Evolutionary conservation across 1,140 invertebrate genomes (phyloP).

Genomic region (Pseudoatta argentina): DNA sequence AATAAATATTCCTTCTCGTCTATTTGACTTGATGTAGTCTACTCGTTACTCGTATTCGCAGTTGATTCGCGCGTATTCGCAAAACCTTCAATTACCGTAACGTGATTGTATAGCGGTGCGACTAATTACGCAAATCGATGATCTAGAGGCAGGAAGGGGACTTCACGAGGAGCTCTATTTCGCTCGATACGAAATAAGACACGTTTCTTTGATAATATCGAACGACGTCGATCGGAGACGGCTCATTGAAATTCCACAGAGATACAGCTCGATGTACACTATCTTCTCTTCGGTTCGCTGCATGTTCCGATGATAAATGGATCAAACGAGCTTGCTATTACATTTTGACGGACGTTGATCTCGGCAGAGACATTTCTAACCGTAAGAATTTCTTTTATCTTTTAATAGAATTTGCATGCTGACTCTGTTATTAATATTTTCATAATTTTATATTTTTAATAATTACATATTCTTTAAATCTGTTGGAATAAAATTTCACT

Average conservation of each 20-base stretch:
- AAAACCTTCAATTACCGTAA: conserved; percentile 43
- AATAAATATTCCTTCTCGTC: neutral
- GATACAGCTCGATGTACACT: conserved; percentile 51
- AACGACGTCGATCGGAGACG: conserved; percentile 24
- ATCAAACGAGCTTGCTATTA: conserved; percentile 62
- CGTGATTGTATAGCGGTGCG: conserved; percentile 39
- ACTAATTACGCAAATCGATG: conserved; percentile 51
- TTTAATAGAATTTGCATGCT: neutral
- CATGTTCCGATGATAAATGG: conserved; percentile 56
- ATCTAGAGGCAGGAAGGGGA: neutral
- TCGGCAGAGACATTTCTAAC: neutral
- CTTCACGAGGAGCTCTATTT: neutral
- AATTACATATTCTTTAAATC: neutral
- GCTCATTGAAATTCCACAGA: conserved; percentile 56
- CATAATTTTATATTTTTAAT: neutral
- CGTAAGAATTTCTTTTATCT: conserved; percentile 11
- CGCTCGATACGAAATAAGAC: conserved; percentile 48
- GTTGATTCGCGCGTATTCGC: conserved; percentile 23
- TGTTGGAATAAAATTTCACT: no score
- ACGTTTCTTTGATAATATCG: conserved; percentile 63
- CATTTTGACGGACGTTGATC: conserved; percentile 56
- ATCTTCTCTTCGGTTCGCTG: conserved; percentile 52
- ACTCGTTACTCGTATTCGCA: conserved; percentile 16
- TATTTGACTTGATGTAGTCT: neutral
- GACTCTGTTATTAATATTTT: neutral